Evolutionary conservation across 2,888 invertebrate species (phyloP), one percentile per base, ranked within the genome.

Genomic region (Aethes cnicana): DNA sequence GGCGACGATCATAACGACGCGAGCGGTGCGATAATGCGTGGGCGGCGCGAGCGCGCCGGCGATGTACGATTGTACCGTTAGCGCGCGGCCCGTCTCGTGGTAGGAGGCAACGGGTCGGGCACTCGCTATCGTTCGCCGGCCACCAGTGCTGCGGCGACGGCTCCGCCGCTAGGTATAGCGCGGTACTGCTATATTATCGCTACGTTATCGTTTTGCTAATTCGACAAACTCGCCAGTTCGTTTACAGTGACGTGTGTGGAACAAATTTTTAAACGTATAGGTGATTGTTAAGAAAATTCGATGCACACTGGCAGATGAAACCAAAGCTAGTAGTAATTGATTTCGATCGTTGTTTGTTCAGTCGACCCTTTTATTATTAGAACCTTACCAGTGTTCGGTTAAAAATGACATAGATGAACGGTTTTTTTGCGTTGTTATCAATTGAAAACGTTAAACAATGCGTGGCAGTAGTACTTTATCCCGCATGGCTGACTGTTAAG

Each of bases 81-180:
- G 56, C 55, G 60, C 53, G 64, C 64, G 61, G 62, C 53, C 61
- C 59, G 64, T 76, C 44, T 70, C 78, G 74, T 81, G 77, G 87
- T 87, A 83, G 67, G 66, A 72, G 84, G 61, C 64, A 63, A 74
- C 79, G 85, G 85, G 84, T 84, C 84, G 85, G 74, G 69, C 74
- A 70, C 73, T 73, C 75, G 81, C 85, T 88, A 88, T 87, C 88
- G 85, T 86, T 78, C 86, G 85, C 74, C 82, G 79, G 76, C 72
- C 78, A 77, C 77, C 84, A 87, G 86, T 87, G 77, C 77, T 74
- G 81, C 74, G 83, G 84, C 84, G 81, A 71, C 84, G 69, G 77
- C 76, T 78, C 72, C 68, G 71, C 74, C 72, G 86, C 78, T 79
- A 80, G 79, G 79, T 84, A 72, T 74, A 73, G 69, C 72, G 77